Evolutionary conservation across 1,140 invertebrate species (phyloP).

Genomic region (Trachymyrmex cornetzi): DNA sequence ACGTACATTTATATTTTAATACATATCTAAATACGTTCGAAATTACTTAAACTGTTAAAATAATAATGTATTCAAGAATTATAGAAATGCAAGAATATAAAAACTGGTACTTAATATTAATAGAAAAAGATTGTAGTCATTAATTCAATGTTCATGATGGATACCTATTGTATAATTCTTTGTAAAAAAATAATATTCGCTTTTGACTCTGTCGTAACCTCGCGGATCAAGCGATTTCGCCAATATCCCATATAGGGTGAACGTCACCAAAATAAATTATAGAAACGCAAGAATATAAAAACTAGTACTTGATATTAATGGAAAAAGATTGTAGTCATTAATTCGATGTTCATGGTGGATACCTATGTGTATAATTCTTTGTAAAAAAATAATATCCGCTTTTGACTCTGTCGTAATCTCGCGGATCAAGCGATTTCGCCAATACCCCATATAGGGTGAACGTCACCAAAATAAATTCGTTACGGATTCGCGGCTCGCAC

Average conservation of each 20-base stretch:
- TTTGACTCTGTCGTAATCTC: constrained; percentile 46
- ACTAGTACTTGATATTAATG: not conserved
- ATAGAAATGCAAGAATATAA: not conserved
- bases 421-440: constrained; percentile 53
- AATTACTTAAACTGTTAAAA: not conserved
- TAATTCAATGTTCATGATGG: not conserved
- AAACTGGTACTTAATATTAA: not conserved
- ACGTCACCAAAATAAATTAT: constrained; percentile 53
- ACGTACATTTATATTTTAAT: not conserved
- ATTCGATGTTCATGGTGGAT: not conserved
- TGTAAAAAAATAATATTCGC: not conserved
- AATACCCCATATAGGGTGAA: constrained; percentile 31
- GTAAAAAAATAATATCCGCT: not conserved
- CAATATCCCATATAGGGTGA: constrained; percentile 26
- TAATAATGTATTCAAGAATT: not conserved
- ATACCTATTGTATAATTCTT: not conserved
- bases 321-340: not conserved
- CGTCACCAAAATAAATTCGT: constrained; percentile 58
- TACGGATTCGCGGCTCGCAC: constrained; percentile 51
- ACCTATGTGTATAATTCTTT: not conserved
- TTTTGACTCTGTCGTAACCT: constrained; percentile 45
- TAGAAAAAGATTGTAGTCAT: not conserved
- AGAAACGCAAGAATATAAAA: not conserved
- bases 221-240: constrained; percentile 55
- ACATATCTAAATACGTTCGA: not conserved